These are phyloP conservation scores for Dendronephthya gigantea DNA, from an alignment of 64 coral and sea anemone genomes.

Conservation along the genomic window DNA sequence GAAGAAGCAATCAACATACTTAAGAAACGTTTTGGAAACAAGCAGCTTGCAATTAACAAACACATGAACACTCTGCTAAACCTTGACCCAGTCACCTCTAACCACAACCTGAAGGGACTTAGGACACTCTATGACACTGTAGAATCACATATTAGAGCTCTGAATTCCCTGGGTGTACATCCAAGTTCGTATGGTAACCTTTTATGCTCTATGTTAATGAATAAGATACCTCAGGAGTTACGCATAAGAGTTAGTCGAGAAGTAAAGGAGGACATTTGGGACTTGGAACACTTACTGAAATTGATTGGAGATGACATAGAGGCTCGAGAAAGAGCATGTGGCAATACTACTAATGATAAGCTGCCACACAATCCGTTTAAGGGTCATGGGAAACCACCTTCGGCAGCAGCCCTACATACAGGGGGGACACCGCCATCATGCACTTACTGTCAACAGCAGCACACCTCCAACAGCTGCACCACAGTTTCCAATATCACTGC, in stretches of 20 bases:
- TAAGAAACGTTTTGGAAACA: not conserved
- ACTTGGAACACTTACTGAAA: not conserved
- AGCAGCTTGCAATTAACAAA: not conserved
- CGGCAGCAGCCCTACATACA: not conserved
- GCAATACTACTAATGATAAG: not conserved
- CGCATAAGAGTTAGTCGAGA: not conserved
- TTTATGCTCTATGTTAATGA: not conserved
- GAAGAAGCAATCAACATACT: not conserved
- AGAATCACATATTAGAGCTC: not conserved
- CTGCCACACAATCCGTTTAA: not conserved
- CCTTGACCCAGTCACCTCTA: not conserved
- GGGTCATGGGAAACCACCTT: not conserved
- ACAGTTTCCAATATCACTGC: slow-evolving; percentile 10
- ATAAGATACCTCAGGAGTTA: not conserved
- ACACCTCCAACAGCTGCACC: not conserved
- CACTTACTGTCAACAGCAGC: not conserved
- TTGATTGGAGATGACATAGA: not conserved
- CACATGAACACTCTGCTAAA: not conserved
- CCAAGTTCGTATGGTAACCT: not conserved
- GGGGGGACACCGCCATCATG: not conserved
- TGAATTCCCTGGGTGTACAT: not conserved
- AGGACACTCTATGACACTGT: slow-evolving; percentile 7
- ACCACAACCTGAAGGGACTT: not conserved
- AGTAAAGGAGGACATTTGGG: not conserved
- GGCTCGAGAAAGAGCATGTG: not conserved